Evolutionary conservation across 2,888 invertebrate genomes (phyloP), one percentile per base, ranked within the genome.

Genomic region (Strigamia maritima): DNA sequence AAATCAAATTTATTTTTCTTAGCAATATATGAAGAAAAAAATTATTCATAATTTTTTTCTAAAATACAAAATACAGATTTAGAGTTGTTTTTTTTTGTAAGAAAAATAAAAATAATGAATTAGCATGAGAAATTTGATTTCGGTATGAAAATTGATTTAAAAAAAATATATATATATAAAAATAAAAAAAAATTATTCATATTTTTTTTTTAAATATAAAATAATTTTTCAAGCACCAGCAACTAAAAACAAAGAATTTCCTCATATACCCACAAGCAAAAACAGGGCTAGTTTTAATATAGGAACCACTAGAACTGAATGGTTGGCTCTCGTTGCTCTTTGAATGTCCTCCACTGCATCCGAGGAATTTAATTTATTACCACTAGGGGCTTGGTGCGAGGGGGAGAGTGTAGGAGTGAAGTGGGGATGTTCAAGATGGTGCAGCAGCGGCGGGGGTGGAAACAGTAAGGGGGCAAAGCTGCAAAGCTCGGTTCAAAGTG

Each of bases 301-400:
- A 6, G 19, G 60, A 60, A 60, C 60, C 19, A 60, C 60, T 60
- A 19, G 22, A 60, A 16, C 10, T 19, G 19, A 24, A 60, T 44
- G 44, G 54, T 16, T 54, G 54, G 60, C 60, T 60, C 60, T 60
- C 60, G 24, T 22, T 60, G 60, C 60, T 60, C 60, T 60, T 60
- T 60, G 22, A 60, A 60, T 24, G 60, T 60, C 60, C 60, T 60
- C 22, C 22, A 60, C 60, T 60, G 60, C 60, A 24, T 60, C 19
- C 60, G 24, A 60, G 60, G 60, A 60, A 60, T 60, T 60, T 60
- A 60, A 60, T 60, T 60, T 60, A 60, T 60, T 60, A 60, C 60
- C 60, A 60, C 60, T 60, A 60, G 60, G 60, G 60, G 60, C 22
- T 22, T 22, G 60, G 22, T 22, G 60, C 60, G 19, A 60, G 24